Percentiles rank a stretch among this genome's conserved stretches.
These are phyloP conservation scores for Rhizoglyphus robini DNA, from an alignment of 1,140 invertebrate genomes.

Conservation along the genomic window DNA sequence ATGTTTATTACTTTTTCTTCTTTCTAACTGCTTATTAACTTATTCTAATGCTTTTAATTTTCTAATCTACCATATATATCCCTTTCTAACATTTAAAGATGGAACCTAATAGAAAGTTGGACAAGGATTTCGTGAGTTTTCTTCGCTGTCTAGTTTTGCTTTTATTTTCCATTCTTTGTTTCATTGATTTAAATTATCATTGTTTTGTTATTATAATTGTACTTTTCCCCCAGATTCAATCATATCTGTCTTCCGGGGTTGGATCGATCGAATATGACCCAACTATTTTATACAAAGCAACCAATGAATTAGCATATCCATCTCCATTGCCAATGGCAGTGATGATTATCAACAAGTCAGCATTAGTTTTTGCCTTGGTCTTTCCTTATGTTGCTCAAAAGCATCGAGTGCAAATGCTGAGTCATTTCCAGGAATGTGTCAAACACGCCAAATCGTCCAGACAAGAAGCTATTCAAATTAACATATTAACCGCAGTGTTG, in stretches of 20 bases:
- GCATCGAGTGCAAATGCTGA: constrained; percentile 86
- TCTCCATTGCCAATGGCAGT: constrained; percentile 82
- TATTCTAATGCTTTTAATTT: constrained; percentile 26
- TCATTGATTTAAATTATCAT: background rate
- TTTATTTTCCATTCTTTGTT: constrained; percentile 8
- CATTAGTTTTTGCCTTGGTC: constrained; percentile 78
- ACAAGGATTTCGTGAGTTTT: constrained; percentile 37
- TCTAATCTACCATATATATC: constrained; percentile 7
- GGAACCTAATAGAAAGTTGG: constrained; percentile 38
- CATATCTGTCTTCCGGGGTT: constrained; percentile 81
- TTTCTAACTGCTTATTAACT: no score
- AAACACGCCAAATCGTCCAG: constrained; percentile 74
- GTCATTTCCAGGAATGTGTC: constrained; percentile 90
- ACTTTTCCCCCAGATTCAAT: constrained; percentile 55
- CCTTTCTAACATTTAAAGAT: constrained; percentile 27
- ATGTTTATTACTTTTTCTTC: constrained; percentile 28
- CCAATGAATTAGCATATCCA: constrained; percentile 55
- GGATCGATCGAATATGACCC: constrained; percentile 90
- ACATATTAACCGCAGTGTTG: constrained; percentile 84
- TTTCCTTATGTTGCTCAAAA: constrained; percentile 88
- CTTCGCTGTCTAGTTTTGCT: background rate
- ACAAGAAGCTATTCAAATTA: constrained; percentile 90
- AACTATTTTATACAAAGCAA: constrained; percentile 65
- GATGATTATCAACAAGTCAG: constrained; percentile 66
- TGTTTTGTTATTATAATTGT: constrained; percentile 15